Evolutionary conservation across 2,888 invertebrate species (phyloP).

Genomic region (Ichneumoninae sp.): DNA sequence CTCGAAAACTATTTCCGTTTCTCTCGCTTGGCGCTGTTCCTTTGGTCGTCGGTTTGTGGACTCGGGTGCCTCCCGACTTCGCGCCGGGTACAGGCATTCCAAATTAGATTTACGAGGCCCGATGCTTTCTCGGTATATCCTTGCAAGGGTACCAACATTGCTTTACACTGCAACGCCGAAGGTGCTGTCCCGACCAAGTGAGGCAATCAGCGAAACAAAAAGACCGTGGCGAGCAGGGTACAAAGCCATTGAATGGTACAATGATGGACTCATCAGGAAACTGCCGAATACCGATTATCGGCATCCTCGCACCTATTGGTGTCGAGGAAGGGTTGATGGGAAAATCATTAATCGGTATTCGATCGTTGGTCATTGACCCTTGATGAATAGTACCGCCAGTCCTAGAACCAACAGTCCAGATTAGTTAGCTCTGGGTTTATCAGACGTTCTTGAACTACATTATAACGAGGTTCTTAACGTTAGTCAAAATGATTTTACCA

Average conservation of each 20-base stretch:
- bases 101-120: constrained; percentile 71
- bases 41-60: constrained; percentile 45
- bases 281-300: neutral
- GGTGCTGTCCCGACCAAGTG: neutral
- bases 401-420: neutral
- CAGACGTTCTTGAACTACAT: neutral
- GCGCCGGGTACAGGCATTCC: constrained; percentile 62
- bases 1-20: constrained; percentile 64
- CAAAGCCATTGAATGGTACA: neutral
- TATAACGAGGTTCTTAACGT: too few relatives aligned
- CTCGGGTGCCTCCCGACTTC: constrained; percentile 55
- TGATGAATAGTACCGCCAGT: neutral
- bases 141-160: constrained; percentile 7
- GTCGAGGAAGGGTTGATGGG: neutral
- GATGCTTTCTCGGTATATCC: constrained; percentile 56
- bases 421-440: neutral
- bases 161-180: neutral
- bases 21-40: constrained; percentile 39
- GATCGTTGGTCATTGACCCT: neutral
- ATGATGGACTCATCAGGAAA: neutral
- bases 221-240: neutral
- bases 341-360: neutral
- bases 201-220: neutral
- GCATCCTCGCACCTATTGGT: neutral
- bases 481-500: constrained; percentile 30